Conservation (phyloP, 2,113 vertebrate species). For the Ceratotherium simum region DNA sequence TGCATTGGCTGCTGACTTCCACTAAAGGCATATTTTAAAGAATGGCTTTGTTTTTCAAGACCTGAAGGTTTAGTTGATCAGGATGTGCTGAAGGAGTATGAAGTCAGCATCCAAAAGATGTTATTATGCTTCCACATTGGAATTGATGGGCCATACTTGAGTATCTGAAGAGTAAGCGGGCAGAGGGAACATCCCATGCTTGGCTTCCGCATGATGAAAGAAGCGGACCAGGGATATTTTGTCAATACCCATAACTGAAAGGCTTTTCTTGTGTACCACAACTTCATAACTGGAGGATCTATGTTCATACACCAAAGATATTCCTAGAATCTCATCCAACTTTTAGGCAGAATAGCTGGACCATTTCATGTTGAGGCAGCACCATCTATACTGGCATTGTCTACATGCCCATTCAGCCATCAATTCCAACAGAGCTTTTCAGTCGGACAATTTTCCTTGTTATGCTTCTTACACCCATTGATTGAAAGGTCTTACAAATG, state of each 20-base stretch:
- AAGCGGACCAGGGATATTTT: neutral
- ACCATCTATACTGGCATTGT: neutral
- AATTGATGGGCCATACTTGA: rapidly evolving
- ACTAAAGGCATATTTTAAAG: neutral
- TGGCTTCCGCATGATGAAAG: no score
- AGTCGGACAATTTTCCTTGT: neutral
- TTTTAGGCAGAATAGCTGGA: neutral
- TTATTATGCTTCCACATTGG: rapidly evolving
- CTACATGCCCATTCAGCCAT: no score
- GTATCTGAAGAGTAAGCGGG: neutral
- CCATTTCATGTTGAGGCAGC: neutral
- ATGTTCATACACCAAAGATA: neutral
- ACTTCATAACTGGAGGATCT: neutral
- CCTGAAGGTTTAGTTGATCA: neutral
- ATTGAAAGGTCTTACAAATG: neutral
- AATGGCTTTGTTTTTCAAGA: neutral
- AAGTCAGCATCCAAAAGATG: neutral
- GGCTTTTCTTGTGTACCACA: neutral
- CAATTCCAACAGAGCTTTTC: neutral
- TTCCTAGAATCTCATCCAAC: neutral
- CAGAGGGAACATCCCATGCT: no score
- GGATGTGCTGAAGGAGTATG: no score
- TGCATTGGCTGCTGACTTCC: neutral
- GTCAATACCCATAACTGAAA: neutral
- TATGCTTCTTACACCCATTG: neutral